A percentile compares a stretch with the other conserved stretches of the same genome.
Conservation (phyloP, 2,888 invertebrate genomes). For the Sminthurinus aureus region DNA sequence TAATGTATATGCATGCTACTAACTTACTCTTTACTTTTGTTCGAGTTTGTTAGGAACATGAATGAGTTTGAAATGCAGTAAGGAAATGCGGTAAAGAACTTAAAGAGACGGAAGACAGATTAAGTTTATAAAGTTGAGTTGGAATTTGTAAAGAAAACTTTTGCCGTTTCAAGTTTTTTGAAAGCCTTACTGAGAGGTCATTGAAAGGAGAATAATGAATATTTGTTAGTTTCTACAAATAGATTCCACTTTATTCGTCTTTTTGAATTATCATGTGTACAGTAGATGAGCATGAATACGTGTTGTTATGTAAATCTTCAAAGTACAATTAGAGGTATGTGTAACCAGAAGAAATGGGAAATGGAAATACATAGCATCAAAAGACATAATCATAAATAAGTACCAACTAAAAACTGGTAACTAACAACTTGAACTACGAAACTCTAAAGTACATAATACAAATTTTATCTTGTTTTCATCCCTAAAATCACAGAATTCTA, state of each 20-base stretch:
- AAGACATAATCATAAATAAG: no score
- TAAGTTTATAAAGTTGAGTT: constrained; percentile 32
- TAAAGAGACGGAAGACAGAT: constrained; percentile 35
- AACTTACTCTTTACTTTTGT: not conserved
- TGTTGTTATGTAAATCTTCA: constrained; percentile 26
- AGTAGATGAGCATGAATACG: constrained; percentile 18
- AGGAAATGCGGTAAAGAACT: not conserved
- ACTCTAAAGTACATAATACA: no score
- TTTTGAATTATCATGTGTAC: constrained; percentile 22
- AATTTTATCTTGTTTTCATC: no score
- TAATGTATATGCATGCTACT: not conserved
- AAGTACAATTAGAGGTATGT: no score
- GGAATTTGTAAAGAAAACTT: constrained; percentile 36
- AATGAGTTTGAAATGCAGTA: not conserved
- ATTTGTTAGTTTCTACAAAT: constrained; percentile 31
- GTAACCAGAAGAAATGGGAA: no score
- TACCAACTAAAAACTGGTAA: no score
- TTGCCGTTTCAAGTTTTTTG: constrained; percentile 17
- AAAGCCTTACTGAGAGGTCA: not conserved
- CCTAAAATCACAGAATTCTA: no score
- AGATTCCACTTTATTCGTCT: constrained; percentile 35
- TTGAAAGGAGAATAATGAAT: constrained; percentile 41
- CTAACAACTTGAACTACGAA: no score
- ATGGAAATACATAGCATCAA: no score
- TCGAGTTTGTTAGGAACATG: not conserved